Percentiles rank a stretch among this genome's conserved stretches.
These are phyloP conservation scores for Pycnomerus fuliginosus DNA, from an alignment of 2,888 invertebrate species.

Conservation along the genomic window DNA sequence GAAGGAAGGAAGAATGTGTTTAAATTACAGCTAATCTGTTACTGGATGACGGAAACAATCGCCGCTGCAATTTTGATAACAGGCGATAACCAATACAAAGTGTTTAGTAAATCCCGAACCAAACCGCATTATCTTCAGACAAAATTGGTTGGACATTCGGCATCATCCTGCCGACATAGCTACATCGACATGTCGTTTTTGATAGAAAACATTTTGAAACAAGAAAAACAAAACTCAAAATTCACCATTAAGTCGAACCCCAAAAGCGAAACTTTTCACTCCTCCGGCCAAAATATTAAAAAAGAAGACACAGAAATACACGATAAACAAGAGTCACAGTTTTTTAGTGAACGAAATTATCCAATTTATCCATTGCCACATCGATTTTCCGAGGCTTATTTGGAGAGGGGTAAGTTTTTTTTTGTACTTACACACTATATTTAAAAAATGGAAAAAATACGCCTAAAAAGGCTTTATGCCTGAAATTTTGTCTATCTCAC, in stretches of 20 bases:
- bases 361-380: slow-evolving; percentile 37
- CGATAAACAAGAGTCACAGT: not conserved
- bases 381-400: too few relatives aligned
- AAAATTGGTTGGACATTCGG: slow-evolving; percentile 12
- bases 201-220: slow-evolving; percentile 44
- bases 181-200: slow-evolving; percentile 39
- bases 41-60: slow-evolving; percentile 37
- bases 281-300: not conserved
- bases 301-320: not conserved
- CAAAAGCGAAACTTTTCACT: too few relatives aligned
- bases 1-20: slow-evolving; percentile 25
- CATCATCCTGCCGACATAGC: not conserved
- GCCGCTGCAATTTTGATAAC: slow-evolving; percentile 34
- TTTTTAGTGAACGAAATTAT: slow-evolving; percentile 8
- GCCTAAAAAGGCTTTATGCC: slow-evolving; percentile 1
- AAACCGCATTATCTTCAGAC: slow-evolving; percentile 35
- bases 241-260: not conserved
- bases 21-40: slow-evolving; percentile 28
- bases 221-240: slow-evolving; percentile 20
- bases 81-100: slow-evolving; percentile 32
- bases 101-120: slow-evolving; percentile 34
- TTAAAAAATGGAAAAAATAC: slow-evolving; percentile 30
- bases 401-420: too few relatives aligned
- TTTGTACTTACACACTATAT: too few relatives aligned
- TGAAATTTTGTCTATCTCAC: not conserved